phyloP scores from a whole-genome alignment of 1,140 invertebrate genomes.

The Calephelis virginiensis region DNA sequence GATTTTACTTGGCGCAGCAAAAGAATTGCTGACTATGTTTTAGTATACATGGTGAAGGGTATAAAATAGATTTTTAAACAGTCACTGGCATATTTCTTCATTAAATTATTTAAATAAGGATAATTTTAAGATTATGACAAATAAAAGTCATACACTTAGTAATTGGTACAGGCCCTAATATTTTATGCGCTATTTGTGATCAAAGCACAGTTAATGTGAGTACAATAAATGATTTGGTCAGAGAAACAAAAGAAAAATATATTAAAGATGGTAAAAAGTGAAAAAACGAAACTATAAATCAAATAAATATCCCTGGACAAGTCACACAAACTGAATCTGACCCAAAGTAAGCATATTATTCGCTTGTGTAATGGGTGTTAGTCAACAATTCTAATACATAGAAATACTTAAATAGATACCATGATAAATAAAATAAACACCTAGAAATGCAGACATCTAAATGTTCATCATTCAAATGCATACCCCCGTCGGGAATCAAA shows the following conservation, averaged over 20 bases:
- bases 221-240: conserved; percentile 30
- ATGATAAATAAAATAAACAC: too few relatives aligned
- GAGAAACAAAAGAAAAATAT: conserved; percentile 27
- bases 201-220: conserved; percentile 36
- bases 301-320: too few relatives aligned
- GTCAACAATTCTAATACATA: too few relatives aligned
- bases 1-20: neutral
- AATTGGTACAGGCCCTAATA: neutral
- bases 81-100: conserved; percentile 11
- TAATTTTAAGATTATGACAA: neutral
- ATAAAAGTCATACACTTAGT: neutral
- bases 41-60: conserved; percentile 30
- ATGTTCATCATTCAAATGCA: too few relatives aligned
- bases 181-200: conserved; percentile 34
- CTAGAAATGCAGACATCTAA: too few relatives aligned
- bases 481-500: too few relatives aligned
- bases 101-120: neutral
- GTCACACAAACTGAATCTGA: too few relatives aligned
- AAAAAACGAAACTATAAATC: conserved; percentile 23
- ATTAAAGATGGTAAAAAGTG: conserved; percentile 24
- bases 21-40: neutral
- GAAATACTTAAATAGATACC: too few relatives aligned
- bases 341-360: too few relatives aligned
- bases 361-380: too few relatives aligned
- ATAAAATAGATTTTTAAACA: conserved; percentile 26